Base-by-base conservation (phyloP, 2,888 invertebrate genomes). In the Cheilosia vernalis region DNA sequence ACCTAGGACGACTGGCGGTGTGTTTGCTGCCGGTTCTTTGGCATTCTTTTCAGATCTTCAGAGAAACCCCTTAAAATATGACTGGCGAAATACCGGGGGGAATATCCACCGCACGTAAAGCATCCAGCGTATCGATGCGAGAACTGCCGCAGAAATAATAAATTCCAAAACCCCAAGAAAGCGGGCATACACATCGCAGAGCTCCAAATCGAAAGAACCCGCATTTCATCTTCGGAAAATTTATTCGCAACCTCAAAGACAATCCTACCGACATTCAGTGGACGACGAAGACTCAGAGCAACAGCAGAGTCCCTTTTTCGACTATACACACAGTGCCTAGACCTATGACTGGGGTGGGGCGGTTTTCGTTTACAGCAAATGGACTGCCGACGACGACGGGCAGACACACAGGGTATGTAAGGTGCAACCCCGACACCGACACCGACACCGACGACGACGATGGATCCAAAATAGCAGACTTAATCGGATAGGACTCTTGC, bases 401-500 rank as follows among this genome's bases (percentile, higher is more conserved):
- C 53, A 58, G 55, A 70, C 27, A 47, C 55, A 67, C 49, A 40
- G 21, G 42, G 61, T 64, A 42, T 63, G 53, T 78, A 64, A 47
- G 67, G 47, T 64, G 69, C 53, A 13, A 40, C 6, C 27, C 27
- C 6, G 27, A 27, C 27, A 27, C 58, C 33, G 51, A 44, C 17
- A 7, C 2, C 42, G 42, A 42, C 60, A 1, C 49, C 63, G 10
- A 60, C 66, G 51, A 76, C 53, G 72, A 51, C 56, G 64, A 56
- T 72, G 61, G 67, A 81, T 81, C 81, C 72, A 51, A 81, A 81
- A 85, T 77, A 81, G 66, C 81, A 85, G 81, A 85, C 85, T 77
- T 85, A 85, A 85, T 86, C 86, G 73, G 69, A 86, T 60, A 82
- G 82, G 84, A 84, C 78, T 78, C 67, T 78, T 79, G 87, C 84